Percentiles rank a stretch among this genome's conserved stretches.
phyloP scores from a whole-genome alignment of 2,113 vertebrate species.

The Myotis davidii region DNA sequence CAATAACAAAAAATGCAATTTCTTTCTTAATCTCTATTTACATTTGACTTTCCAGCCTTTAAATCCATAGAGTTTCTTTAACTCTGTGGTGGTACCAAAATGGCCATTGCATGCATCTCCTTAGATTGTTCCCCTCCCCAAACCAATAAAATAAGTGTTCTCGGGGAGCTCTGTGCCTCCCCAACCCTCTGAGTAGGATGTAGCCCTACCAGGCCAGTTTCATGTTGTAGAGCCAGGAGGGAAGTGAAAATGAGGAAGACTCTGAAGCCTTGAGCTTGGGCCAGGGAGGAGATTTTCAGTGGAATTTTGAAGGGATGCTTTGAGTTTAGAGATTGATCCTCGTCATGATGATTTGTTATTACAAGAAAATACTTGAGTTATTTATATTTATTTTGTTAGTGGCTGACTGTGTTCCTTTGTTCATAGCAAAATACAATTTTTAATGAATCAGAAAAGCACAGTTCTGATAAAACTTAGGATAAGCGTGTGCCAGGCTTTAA shows the following conservation, averaged over 20 bases:
- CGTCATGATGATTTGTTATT: background rate
- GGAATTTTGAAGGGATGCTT: background rate
- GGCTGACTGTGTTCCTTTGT: background rate
- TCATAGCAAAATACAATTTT: constrained; percentile 16
- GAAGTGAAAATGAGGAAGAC: background rate
- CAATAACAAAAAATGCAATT: background rate
- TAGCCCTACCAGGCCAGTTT: background rate
- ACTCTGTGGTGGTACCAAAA: background rate
- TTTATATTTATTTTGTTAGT: background rate
- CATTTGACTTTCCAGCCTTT: background rate
- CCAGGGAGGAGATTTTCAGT: background rate
- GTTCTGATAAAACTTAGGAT: background rate
- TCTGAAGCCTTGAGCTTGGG: background rate
- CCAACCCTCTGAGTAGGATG: background rate
- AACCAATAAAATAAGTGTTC: background rate
- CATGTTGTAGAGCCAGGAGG: background rate
- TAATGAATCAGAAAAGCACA: background rate
- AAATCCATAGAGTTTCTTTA: background rate
- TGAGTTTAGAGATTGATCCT: background rate
- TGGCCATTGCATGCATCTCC: background rate
- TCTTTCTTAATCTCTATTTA: background rate
- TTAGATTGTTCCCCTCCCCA: background rate
- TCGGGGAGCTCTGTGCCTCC: background rate
- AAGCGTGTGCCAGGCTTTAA: background rate
- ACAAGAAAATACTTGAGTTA: background rate